Conservation (phyloP, 2,797 vertebrate genomes). For the Lepilemur ruficaudatus region DNA sequence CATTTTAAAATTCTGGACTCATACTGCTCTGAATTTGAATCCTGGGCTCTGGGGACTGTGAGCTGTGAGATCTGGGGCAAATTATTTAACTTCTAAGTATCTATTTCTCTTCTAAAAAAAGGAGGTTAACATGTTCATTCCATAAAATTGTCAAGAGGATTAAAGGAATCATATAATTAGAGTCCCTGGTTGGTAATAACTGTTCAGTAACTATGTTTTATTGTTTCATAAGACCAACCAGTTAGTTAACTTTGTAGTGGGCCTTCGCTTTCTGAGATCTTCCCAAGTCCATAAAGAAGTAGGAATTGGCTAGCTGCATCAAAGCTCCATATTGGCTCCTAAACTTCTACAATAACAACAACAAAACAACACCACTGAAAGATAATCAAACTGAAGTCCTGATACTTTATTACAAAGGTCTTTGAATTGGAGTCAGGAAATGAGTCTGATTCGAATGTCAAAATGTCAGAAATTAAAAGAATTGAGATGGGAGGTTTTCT, state of each 20-base stretch:
- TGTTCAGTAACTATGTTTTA: background rate
- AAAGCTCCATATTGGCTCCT: background rate
- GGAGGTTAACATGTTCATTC: background rate
- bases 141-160: background rate
- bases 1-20: background rate
- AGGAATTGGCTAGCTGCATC: background rate
- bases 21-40: conserved; percentile 1
- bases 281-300: background rate
- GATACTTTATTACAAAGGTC: background rate
- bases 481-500: background rate
- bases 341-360: background rate
- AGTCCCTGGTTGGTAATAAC: background rate
- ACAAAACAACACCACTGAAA: background rate
- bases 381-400: background rate
- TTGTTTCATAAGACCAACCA: background rate
- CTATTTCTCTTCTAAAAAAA: background rate
- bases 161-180: background rate
- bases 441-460: background rate
- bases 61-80: background rate
- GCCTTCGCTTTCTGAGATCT: background rate
- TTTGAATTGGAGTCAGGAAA: background rate
- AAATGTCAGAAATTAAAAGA: background rate
- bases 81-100: background rate
- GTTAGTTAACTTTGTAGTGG: background rate
- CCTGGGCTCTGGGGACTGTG: background rate